These are phyloP conservation scores for Ruditapes philippinarum DNA, from an alignment of 1,140 invertebrate species.

Conservation along the genomic window DNA sequence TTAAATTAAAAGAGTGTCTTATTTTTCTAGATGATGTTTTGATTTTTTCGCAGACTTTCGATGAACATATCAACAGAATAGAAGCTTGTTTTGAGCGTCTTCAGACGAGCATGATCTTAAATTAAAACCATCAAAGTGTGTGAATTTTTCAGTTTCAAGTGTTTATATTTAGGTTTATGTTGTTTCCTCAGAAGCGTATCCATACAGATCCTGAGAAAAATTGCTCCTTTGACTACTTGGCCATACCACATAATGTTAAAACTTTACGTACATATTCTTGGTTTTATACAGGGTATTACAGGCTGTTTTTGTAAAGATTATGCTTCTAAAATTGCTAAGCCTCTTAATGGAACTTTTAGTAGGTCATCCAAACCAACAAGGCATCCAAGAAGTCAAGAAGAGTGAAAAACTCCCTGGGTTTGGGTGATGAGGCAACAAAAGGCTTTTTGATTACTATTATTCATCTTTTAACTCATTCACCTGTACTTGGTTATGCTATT, in stretches of 20 bases:
- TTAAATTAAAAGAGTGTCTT: constrained; percentile 43
- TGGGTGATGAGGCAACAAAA: background rate
- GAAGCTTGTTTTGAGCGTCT: background rate
- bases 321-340: background rate
- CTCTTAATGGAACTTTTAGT: background rate
- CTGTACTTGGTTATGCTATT: constrained; percentile 5
- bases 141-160: background rate
- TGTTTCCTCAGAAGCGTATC: background rate
- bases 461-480: background rate
- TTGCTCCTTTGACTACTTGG: background rate
- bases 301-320: background rate
- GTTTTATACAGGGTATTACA: background rate
- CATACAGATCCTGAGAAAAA: background rate
- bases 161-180: background rate
- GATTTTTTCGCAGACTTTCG: constrained; percentile 3
- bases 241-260: background rate
- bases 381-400: background rate
- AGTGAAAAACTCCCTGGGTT: background rate
- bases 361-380: background rate
- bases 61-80: background rate
- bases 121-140: background rate
- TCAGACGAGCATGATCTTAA: background rate
- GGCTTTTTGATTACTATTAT: background rate
- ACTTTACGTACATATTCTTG: background rate
- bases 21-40: constrained; percentile 33